Evolutionary conservation across 2,888 invertebrate species (phyloP).

Genomic region (Eupelmus urozonus): DNA sequence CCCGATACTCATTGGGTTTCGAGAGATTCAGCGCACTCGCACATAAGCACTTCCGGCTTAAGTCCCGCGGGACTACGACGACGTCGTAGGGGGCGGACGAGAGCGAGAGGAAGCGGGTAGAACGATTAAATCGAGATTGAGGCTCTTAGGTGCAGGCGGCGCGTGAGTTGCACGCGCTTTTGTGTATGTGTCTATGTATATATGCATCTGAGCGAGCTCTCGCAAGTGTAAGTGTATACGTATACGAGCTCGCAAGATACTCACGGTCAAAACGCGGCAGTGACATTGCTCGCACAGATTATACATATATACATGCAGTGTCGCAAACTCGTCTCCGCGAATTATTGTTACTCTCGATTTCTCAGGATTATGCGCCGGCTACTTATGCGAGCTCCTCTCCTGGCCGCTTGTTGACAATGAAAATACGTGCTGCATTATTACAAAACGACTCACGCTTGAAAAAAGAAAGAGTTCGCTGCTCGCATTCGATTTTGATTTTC

Average conservation of each 20-base stretch:
- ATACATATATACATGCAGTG: slow-evolving; percentile 27
- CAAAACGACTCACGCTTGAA: too few species aligned
- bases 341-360: slow-evolving; percentile 61
- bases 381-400: neutral
- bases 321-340: slow-evolving; percentile 59
- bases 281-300: slow-evolving; percentile 54
- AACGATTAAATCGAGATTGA: slow-evolving; percentile 63
- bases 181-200: neutral
- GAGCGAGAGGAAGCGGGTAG: slow-evolving; percentile 40
- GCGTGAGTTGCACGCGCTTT: slow-evolving; percentile 33
- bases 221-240: too few species aligned
- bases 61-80: slow-evolving; percentile 47
- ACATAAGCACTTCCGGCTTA: slow-evolving; percentile 67
- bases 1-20: slow-evolving; percentile 48
- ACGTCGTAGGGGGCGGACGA: slow-evolving; percentile 17
- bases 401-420: slow-evolving; percentile 25
- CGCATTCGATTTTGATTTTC: neutral
- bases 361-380: slow-evolving; percentile 28
- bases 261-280: slow-evolving; percentile 60
- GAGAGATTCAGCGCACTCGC: slow-evolving; percentile 8
- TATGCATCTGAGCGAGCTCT: neutral
- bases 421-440: slow-evolving; percentile 20
- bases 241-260: slow-evolving; percentile 16
- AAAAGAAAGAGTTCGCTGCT: neutral
- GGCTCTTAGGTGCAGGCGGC: slow-evolving; percentile 49